Conservation (phyloP, 2,797 vertebrate species). For the Eupleurogrammus muticus region DNA sequence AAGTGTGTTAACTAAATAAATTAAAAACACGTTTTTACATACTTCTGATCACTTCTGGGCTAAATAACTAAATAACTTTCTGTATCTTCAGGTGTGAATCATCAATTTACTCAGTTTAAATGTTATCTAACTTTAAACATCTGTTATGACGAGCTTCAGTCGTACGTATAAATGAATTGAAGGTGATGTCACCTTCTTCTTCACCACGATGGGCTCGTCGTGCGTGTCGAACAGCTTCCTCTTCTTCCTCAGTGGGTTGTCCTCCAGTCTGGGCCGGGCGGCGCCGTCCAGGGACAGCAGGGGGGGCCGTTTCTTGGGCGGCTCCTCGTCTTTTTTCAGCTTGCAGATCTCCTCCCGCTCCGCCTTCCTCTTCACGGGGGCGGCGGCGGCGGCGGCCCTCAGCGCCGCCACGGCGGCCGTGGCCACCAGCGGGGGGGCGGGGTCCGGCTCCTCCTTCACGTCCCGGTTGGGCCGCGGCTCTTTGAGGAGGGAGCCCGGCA, state of each 20-base stretch:
- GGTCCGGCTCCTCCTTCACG: conserved; percentile 88
- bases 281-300: conserved; percentile 79
- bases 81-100: too few species aligned
- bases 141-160: too few species aligned
- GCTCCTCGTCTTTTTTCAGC: conserved; percentile 87
- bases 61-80: too few species aligned
- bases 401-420: conserved; percentile 78
- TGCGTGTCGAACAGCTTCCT: conserved; percentile 93
- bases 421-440: conserved; percentile 65
- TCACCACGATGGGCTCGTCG: conserved; percentile 86
- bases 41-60: too few species aligned
- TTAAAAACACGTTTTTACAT: too few species aligned
- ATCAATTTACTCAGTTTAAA: too few species aligned
- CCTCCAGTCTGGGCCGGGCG: conserved; percentile 84
- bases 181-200: conserved; percentile 87
- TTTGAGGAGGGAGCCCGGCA: conserved; percentile 95
- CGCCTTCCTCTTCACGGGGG: conserved; percentile 84
- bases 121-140: too few species aligned
- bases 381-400: conserved; percentile 60
- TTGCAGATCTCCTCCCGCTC: conserved; percentile 88
- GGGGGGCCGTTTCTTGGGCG: conserved; percentile 86
- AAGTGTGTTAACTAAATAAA: too few species aligned
- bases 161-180: too few species aligned
- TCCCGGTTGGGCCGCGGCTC: conserved; percentile 91
- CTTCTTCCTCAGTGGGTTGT: conserved; percentile 91